These are phyloP conservation scores for Tangara arthus DNA, from an alignment of 2,797 vertebrate genomes.

Conservation along the genomic window DNA sequence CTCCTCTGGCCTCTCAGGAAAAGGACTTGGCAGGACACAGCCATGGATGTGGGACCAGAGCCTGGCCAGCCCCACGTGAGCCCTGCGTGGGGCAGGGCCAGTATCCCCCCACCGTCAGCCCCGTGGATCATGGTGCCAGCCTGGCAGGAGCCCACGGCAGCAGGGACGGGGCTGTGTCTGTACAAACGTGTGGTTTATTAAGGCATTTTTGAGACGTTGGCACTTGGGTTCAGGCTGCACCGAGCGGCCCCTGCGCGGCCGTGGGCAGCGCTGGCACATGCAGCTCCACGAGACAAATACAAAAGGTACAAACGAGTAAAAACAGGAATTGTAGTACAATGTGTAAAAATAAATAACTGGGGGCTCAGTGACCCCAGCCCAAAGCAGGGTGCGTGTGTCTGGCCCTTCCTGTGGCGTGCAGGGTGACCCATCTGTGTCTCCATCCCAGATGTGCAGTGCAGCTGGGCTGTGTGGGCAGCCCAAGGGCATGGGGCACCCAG, in stretches of 20 bases:
- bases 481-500: not conserved
- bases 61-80: not conserved
- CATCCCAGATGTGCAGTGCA: not conserved
- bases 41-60: not conserved
- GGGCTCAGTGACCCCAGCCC: not conserved
- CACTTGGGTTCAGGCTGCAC: constrained; percentile 60
- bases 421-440: not conserved
- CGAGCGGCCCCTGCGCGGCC: not conserved
- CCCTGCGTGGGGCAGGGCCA: not conserved
- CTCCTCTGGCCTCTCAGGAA: not conserved
- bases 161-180: not conserved
- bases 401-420: not conserved
- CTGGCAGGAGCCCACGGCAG: rapidly evolving
- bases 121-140: rapidly evolving
- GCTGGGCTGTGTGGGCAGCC: not conserved
- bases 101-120: rapidly evolving
- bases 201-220: constrained; percentile 64
- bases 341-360: constrained; percentile 67
- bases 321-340: constrained; percentile 47
- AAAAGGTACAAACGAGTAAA: constrained; percentile 66
- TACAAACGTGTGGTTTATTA: constrained; percentile 70
- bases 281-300: constrained; percentile 58
- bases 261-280: constrained; percentile 16
- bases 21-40: not conserved
- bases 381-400: not conserved